Percentiles rank a stretch among this genome's conserved stretches.
Conservation (phyloP, 1,140 invertebrate species). For the Thaumetopoea pityocampa region DNA sequence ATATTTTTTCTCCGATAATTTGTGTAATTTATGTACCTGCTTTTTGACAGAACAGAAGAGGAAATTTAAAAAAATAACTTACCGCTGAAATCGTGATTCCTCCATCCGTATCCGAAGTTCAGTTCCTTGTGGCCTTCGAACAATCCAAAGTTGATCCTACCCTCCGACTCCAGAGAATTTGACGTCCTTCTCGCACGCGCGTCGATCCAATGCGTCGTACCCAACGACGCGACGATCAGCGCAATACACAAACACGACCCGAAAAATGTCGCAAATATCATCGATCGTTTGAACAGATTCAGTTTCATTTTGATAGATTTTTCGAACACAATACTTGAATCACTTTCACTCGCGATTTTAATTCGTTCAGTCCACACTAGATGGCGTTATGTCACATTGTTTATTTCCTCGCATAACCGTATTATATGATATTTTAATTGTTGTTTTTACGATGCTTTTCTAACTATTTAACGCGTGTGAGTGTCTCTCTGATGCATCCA, state of each 20-base stretch:
- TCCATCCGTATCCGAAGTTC: slow-evolving; percentile 88
- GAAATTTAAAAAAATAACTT: slow-evolving; percentile 38
- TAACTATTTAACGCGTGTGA: slow-evolving; percentile 33
- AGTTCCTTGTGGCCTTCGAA: slow-evolving; percentile 90
- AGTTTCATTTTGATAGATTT: slow-evolving; percentile 61
- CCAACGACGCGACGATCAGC: slow-evolving; percentile 87
- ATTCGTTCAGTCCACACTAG: slow-evolving; percentile 5
- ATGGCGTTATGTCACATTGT: slow-evolving; percentile 31
- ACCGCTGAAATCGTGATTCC: slow-evolving; percentile 85
- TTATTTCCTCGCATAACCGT: slow-evolving; percentile 10
- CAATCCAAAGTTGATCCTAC: slow-evolving; percentile 88
- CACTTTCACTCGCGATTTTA: slow-evolving; percentile 35
- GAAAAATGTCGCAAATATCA: slow-evolving; percentile 93
- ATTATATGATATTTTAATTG: slow-evolving; percentile 17
- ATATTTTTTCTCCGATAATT: too few relatives aligned
- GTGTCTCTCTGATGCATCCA: slow-evolving; percentile 15
- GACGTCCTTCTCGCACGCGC: slow-evolving; percentile 82
- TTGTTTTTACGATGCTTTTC: slow-evolving; percentile 28
- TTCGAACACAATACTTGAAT: slow-evolving; percentile 9
- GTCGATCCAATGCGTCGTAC: slow-evolving; percentile 92
- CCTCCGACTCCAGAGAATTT: slow-evolving; percentile 84
- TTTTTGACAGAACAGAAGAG: too few relatives aligned
- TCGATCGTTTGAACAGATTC: slow-evolving; percentile 82
- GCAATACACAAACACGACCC: slow-evolving; percentile 89
- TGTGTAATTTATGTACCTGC: too few relatives aligned